Conservation (phyloP, 2,113 vertebrate species). For the Heterochromis multidens region DNA sequence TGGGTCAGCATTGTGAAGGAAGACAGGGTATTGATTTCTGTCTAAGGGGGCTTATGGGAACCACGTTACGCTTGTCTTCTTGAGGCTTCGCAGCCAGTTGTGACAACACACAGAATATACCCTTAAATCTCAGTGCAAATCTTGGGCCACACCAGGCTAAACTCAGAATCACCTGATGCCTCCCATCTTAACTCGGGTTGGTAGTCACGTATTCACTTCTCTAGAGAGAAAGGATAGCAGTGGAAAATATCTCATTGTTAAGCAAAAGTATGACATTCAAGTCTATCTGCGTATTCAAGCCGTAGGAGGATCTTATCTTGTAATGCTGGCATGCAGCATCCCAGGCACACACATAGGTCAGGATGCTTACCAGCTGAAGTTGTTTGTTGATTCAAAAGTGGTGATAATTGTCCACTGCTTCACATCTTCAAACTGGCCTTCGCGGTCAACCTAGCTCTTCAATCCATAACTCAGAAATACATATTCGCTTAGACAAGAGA, state of each 20-base stretch:
- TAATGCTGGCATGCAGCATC: slow-evolving; percentile 18
- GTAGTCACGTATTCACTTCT: slow-evolving; percentile 16
- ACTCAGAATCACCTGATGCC: slow-evolving; percentile 28
- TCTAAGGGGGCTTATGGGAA: slow-evolving; percentile 63
- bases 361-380: slow-evolving; percentile 53
- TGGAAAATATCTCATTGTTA: slow-evolving; percentile 38
- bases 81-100: slow-evolving; percentile 54
- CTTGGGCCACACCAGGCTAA: slow-evolving; percentile 34
- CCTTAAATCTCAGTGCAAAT: slow-evolving; percentile 54
- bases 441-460: slow-evolving; percentile 43
- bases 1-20: slow-evolving; percentile 68
- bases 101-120: slow-evolving; percentile 50
- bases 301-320: slow-evolving; percentile 53
- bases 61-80: slow-evolving; percentile 53
- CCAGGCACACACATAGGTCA: slow-evolving; percentile 48
- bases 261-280: slow-evolving; percentile 38
- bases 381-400: slow-evolving; percentile 73
- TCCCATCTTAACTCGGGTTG: slow-evolving; percentile 28
- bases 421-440: slow-evolving; percentile 49
- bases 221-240: neutral
- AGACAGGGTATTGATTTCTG: slow-evolving; percentile 70
- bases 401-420: slow-evolving; percentile 48
- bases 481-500: slow-evolving; percentile 34
- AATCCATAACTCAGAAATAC: slow-evolving; percentile 29
- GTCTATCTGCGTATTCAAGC: slow-evolving; percentile 25